Base-by-base conservation (phyloP, 2,888 invertebrate genomes). In the Gryllus longicercus region DNA sequence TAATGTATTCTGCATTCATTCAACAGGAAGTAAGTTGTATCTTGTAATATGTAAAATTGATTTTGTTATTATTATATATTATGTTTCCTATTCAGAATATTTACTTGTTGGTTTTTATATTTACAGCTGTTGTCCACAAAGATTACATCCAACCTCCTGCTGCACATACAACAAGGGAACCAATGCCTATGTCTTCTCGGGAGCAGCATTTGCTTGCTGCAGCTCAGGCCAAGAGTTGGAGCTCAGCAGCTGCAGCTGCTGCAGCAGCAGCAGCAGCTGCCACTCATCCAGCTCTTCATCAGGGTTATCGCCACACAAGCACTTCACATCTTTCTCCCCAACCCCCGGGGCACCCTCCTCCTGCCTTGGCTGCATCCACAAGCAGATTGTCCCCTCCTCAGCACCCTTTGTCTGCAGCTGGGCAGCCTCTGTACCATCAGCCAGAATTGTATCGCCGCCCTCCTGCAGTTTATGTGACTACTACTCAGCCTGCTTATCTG, bases 391-490 rank as follows among this genome's bases (percentile, higher is more conserved):
- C 88, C 83, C 89, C 91, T 83, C 50, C 49, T 63, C 87, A 90
- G 86, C 88, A 89, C 87, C 88, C 87, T n/a, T 84, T 88, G 78
- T 87, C 88, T 38, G 85, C 85, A 74, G 87, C 88, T 82, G 91
- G 90, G 10, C 91, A 91, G 85, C 91, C 91, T 50, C 88, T 91
- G 63, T 92, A 91, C 85, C 91, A 91, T 84, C 91, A 92, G 85
- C 89, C 91, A 78, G 89, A 90, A 83, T 88, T 92, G 83, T 94
- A 91, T 87, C 91, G 91, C 83, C 90, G 91, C 21, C 91, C 91
- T 77, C 84, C 83, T 50, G 91, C 92, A 76, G 93, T 93, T 77
- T 93, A 93, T 86, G 93, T 93, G 76, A 92, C 93, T 78, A 90
- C 91, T 77, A 88, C 88, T 75, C 90, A 89, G 83, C 89, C 89